phyloP scores from a whole-genome alignment of 2,797 vertebrate genomes.

The Clangula hyemalis region DNA sequence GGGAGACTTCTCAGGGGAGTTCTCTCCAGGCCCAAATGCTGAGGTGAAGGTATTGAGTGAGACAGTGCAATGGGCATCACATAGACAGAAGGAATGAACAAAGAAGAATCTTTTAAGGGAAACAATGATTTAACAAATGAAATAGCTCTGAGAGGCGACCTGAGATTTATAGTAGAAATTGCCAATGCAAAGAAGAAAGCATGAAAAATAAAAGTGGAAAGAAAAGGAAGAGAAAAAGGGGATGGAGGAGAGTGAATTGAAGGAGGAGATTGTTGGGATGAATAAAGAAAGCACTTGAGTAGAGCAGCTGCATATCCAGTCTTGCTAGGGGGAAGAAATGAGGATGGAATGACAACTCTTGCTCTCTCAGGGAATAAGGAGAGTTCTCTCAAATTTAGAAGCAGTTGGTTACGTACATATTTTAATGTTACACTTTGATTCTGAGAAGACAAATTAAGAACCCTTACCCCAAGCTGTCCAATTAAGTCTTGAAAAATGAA shows the following conservation, averaged over 20 bases:
- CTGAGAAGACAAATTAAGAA: not conserved
- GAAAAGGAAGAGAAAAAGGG: not conserved
- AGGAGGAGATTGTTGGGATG: not conserved
- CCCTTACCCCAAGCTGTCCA: not conserved
- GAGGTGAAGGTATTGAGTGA: not conserved
- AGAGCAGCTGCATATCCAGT: slow-evolving; percentile 9
- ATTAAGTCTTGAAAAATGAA: not conserved
- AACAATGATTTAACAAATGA: not conserved
- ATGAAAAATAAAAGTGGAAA: not conserved
- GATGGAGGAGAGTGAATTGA: not conserved
- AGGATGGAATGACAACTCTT: slow-evolving; percentile 1
- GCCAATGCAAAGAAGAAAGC: not conserved
- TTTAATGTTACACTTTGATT: not conserved
- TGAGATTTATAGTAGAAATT: not conserved
- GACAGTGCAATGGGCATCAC: not conserved
- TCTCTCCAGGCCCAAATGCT: not conserved
- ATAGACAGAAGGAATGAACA: not conserved
- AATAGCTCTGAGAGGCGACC: not conserved
- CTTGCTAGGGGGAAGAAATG: not conserved
- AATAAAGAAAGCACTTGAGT: slow-evolving; percentile 7
- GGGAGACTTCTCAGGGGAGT: not conserved
- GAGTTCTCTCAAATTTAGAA: not conserved
- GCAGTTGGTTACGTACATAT: not conserved
- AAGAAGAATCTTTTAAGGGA: not conserved
- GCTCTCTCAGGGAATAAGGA: not conserved